Conservation (phyloP, 2,888 invertebrate species). For the Noctua comes region DNA sequence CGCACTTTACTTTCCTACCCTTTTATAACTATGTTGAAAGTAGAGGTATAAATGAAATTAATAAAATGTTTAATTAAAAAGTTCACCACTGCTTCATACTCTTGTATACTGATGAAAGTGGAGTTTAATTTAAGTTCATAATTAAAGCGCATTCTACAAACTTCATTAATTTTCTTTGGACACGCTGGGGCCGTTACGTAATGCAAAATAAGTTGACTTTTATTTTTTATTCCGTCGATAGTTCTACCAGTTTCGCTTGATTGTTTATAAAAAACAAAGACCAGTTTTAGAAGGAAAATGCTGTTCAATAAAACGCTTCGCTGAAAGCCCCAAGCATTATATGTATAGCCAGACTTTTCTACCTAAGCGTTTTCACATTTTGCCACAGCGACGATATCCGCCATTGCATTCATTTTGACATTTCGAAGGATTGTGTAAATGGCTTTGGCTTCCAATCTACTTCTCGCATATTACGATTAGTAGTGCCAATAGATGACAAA, state of each 20-base stretch:
- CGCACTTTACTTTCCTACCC: not conserved
- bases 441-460: not conserved
- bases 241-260: not conserved
- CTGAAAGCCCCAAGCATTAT: not conserved
- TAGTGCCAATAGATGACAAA: slow-evolving; percentile 9
- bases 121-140: slow-evolving; percentile 54
- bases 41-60: not conserved
- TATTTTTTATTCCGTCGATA: slow-evolving; percentile 14
- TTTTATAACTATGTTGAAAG: slow-evolving; percentile 11
- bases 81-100: slow-evolving; percentile 26
- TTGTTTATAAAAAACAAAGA: slow-evolving; percentile 8
- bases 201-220: slow-evolving; percentile 17
- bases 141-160: slow-evolving; percentile 51
- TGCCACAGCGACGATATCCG: not conserved
- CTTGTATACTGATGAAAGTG: slow-evolving; percentile 25
- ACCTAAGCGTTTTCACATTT: not conserved
- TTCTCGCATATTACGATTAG: not conserved
- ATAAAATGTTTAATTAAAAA: slow-evolving; percentile 23
- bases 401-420: not conserved
- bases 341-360: not conserved
- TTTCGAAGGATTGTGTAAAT: not conserved
- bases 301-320: not conserved
- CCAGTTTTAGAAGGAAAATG: slow-evolving; percentile 7
- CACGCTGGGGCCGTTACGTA: slow-evolving; percentile 36
- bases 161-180: slow-evolving; percentile 46